Evolutionary conservation across 2,888 invertebrate species (phyloP), one percentile per base, ranked within the genome.

Genomic region (Leucania comma): DNA sequence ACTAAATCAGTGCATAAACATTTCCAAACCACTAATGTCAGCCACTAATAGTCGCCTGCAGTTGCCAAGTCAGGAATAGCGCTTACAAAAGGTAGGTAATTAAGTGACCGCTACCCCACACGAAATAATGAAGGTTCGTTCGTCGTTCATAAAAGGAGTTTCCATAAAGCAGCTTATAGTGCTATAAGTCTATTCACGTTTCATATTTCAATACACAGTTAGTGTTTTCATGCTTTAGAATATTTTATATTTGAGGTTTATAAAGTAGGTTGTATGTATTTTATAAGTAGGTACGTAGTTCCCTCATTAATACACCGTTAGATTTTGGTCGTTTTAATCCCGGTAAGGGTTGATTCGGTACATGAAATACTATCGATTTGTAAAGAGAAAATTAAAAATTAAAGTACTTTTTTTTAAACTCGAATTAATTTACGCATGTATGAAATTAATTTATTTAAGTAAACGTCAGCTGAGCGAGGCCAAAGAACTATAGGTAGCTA

Each of bases 1-100:
- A 53, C 26, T 48, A 60, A 60, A 60, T 50, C 22, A 12, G 26
- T 58, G 22, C 67, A 54, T 71, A 56, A 75, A 68, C 51, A 42
- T 76, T 24, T 61, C 61, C 46, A 26, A 53, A 60, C 64, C 71
- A 77, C 61, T 65, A 78, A 81, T 24, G 64, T 51, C 35, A 8
- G 51, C 72, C 78, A 72, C 82, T 59, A 81, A 79, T 66, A 58
- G 82, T 81, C 42, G 68, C 72, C 35, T 24, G 58, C 72, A 76
- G 79, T 80, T 79, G 76, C 75, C 77, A 73, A 72, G 78, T 80
- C 61, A 67, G 73, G 22, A 58, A 70, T 46, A 60, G 48, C 64
- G 20, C 67, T 80, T 70, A 67, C 60, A 32, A 38, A 73, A 77
- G 75, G 72, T 70, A 75, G 67, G 84, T 81, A 86, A 86, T 86